phyloP scores from a whole-genome alignment of 2,113 vertebrate species.

The Sorex araneus region DNA sequence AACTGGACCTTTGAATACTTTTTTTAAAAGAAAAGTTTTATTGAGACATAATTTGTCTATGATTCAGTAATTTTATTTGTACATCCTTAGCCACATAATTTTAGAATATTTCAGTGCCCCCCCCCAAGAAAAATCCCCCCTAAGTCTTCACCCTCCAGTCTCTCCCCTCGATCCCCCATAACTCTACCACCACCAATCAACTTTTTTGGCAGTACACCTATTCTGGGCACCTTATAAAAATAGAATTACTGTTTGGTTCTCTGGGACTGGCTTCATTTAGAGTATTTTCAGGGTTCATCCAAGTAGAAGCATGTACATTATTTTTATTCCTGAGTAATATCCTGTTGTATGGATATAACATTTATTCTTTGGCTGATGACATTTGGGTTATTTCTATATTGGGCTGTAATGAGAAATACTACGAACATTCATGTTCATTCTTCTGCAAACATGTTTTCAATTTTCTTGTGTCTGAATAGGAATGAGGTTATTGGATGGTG shows the following conservation, averaged over 20 bases:
- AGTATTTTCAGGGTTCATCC: neutral
- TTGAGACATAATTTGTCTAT: neutral
- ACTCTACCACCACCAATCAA: neutral
- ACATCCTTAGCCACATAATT: neutral
- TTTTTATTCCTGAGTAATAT: neutral
- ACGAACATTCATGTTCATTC: neutral
- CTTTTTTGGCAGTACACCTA: neutral
- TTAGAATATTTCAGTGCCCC: neutral
- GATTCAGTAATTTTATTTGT: neutral
- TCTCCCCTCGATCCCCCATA: neutral
- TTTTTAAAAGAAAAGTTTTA: neutral
- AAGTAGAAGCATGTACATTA: neutral
- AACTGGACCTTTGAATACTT: neutral
- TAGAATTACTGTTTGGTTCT: neutral
- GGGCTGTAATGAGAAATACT: neutral
- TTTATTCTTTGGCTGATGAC: neutral
- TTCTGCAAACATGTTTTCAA: neutral
- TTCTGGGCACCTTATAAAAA: neutral
- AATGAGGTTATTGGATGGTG: neutral
- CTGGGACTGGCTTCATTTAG: neutral
- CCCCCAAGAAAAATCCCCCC: neutral
- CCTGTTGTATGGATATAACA: neutral
- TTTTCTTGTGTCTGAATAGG: neutral
- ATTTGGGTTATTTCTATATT: conserved; percentile 19
- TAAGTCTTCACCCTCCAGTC: neutral